phyloP scores from a whole-genome alignment of 64 coral and sea anemone species.

The Montipora capricornis region DNA sequence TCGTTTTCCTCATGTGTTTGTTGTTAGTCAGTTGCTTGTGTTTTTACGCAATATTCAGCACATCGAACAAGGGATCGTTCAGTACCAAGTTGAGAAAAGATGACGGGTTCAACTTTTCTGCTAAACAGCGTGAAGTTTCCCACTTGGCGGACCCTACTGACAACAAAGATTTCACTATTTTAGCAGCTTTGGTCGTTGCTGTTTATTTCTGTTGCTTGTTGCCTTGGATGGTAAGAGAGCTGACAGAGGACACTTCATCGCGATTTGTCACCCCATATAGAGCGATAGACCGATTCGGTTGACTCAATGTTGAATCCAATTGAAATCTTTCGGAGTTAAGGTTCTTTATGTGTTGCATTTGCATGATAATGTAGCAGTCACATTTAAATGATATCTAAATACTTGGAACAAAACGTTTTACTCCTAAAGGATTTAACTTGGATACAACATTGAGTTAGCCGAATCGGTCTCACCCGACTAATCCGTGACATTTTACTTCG shows the following conservation, averaged over 20 bases:
- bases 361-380: too few relatives aligned
- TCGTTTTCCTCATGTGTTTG: neutral
- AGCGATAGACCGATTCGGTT: too few relatives aligned
- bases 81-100: conserved; percentile 1
- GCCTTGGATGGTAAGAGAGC: conserved; percentile 54
- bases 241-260: neutral
- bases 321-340: too few relatives aligned
- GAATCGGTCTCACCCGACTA: too few relatives aligned
- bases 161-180: conserved; percentile 9
- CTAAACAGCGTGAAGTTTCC: neutral
- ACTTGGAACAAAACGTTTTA: too few relatives aligned
- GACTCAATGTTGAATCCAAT: too few relatives aligned
- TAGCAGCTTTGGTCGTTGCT: conserved; percentile 21
- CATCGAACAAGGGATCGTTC: conserved; percentile 40
- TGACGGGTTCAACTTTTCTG: conserved; percentile 4
- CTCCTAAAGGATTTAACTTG: too few relatives aligned
- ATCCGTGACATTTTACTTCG: too few relatives aligned
- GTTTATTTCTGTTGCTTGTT: conserved; percentile 35
- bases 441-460: too few relatives aligned
- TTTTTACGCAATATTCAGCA: conserved; percentile 21
- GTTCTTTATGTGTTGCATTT: too few relatives aligned
- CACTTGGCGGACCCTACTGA: neutral
- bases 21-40: conserved; percentile 7
- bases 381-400: too few relatives aligned
- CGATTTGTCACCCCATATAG: too few relatives aligned